Conservation (phyloP, 2,888 invertebrate species). For the Mythimna impura region DNA sequence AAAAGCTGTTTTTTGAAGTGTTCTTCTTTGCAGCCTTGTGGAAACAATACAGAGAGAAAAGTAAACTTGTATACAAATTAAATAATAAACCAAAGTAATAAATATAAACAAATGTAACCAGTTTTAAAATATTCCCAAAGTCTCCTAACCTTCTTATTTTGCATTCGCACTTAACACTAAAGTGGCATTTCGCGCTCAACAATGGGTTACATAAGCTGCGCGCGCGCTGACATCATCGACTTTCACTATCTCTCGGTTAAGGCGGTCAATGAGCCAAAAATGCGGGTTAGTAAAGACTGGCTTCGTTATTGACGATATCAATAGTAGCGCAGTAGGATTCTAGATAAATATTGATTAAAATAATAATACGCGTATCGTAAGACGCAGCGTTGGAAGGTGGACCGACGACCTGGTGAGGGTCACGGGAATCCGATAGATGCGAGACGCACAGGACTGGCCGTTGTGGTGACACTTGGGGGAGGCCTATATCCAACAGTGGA, state of each 20-base stretch:
- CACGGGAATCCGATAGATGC: background rate
- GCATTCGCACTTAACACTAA: slow-evolving; percentile 27
- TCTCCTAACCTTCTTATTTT: slow-evolving; percentile 43
- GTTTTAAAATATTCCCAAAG: slow-evolving; percentile 25
- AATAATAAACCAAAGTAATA: background rate
- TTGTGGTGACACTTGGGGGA: background rate
- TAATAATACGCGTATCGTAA: no score
- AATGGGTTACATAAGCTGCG: slow-evolving; percentile 61
- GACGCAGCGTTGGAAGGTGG: background rate
- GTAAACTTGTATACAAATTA: slow-evolving; percentile 1
- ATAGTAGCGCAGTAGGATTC: slow-evolving; percentile 13
- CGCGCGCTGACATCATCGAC: slow-evolving; percentile 61
- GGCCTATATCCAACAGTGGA: background rate
- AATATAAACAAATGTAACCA: slow-evolving; percentile 15
- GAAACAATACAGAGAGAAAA: background rate
- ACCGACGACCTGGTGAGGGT: background rate
- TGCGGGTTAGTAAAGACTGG: slow-evolving; percentile 56
- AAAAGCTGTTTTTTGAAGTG: background rate
- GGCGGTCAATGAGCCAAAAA: slow-evolving; percentile 67
- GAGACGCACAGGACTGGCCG: background rate
- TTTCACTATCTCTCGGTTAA: slow-evolving; percentile 63
- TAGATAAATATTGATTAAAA: background rate
- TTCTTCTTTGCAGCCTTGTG: background rate
- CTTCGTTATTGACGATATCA: slow-evolving; percentile 10
- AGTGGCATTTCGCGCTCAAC: slow-evolving; percentile 51